Evolutionary conservation across 2,888 invertebrate genomes (phyloP), one percentile per base, ranked within the genome.

Genomic region (Drosophila anomelani): DNA sequence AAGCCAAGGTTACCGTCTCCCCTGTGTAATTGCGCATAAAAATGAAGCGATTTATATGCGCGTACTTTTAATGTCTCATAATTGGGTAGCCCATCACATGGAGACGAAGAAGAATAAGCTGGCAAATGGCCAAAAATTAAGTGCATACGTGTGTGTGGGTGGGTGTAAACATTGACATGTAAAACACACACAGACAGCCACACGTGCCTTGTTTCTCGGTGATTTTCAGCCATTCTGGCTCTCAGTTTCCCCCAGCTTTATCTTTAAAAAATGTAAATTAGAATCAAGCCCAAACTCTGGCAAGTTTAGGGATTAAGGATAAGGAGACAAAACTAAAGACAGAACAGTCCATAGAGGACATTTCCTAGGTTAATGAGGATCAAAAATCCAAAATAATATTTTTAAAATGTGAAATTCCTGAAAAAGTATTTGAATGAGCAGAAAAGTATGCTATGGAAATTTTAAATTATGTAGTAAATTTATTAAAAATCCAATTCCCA

Each of bases 41-140:
- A 85, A 87, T 89, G 83, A 88, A 81, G 85, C 85, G 89, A 88
- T 87, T 85, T 85, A 89, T 89, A 85, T 85, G 84, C 88, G 83
- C 75, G 82, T 89, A 81, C 82, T 88, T 85, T 85, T 87, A 85
- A 89, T 85, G 89, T 73, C 72, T 85, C 85, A 85, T 85, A 85
- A 85, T 85, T 85, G 84, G 78, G 82, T 85, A 78, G 79, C 76
- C 70, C 67, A 69, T 64, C 66, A 61, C 67, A 54, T 58, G 59
- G 29, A 12, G 57, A 49, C 4, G 67, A 20, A 34, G 47, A 26
- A 20, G n/a, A 10, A 29, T 12, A 7, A 59, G 49, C 20, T 17
- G n/a, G 34, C 39, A 20, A 46, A 34, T n/a, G 29, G 36, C 41
- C 51, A 23, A 20, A 46, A 55, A 26, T 20, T 38, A 39, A 29